phyloP scores from a whole-genome alignment of 2,888 invertebrate genomes.

The Lumbricus terrestris region DNA sequence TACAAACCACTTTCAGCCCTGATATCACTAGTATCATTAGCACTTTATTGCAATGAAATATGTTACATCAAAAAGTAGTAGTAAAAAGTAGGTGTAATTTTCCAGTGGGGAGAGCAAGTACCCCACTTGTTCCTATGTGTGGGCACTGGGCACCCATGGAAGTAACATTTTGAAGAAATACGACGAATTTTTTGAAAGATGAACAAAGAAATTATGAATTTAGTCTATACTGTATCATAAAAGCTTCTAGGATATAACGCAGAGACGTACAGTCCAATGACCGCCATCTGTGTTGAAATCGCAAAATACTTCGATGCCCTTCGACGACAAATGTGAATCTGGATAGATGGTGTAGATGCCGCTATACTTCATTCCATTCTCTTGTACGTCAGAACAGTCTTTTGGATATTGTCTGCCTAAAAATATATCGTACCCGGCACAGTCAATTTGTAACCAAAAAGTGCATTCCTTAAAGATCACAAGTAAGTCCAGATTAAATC shows the following conservation, averaged over 20 bases:
- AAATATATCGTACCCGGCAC: background rate
- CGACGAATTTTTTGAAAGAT: background rate
- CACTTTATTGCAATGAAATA: no score
- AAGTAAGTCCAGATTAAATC: background rate
- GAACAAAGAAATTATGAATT: background rate
- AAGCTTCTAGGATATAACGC: background rate
- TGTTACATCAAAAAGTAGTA: no score
- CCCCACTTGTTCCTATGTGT: no score
- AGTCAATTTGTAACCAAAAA: background rate
- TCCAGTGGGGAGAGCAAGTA: no score
- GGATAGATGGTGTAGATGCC: conserved; percentile 36
- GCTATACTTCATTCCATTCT: conserved; percentile 32
- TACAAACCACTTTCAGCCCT: no score
- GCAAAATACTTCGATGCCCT: conserved; percentile 33
- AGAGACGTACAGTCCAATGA: conserved; percentile 31
- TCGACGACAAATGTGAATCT: background rate
- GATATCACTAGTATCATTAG: no score
- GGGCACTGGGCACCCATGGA: no score
- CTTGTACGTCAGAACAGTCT: conserved; percentile 36
- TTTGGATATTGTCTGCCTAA: conserved; percentile 14
- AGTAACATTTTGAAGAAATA: no score
- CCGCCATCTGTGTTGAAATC: conserved; percentile 35
- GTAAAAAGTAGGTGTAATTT: no score
- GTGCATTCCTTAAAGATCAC: background rate
- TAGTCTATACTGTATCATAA: background rate